These are phyloP conservation scores for Adelognathus sp. DNA, from an alignment of 2,888 invertebrate genomes.

Conservation along the genomic window DNA sequence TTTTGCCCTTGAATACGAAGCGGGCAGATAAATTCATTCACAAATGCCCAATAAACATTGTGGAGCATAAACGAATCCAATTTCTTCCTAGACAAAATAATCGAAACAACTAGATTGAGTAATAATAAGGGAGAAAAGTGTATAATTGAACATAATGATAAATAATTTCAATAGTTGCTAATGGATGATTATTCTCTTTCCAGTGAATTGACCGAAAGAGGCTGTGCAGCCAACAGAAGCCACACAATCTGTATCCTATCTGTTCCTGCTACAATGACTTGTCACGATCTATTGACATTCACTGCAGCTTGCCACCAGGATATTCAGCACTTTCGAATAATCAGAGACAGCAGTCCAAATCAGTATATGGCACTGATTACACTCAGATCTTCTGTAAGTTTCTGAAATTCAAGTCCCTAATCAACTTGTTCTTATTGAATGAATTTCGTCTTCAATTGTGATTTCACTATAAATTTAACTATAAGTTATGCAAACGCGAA, in stretches of 20 bases:
- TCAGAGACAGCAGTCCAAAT: conserved; percentile 95
- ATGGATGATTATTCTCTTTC: conserved; percentile 65
- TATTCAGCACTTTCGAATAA: conserved; percentile 94
- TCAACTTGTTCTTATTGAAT: no score
- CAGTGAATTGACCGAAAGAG: conserved; percentile 89
- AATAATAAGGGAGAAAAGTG: no score
- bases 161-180: no score
- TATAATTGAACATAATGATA: no score
- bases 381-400: conserved; percentile 81
- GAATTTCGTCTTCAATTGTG: no score
- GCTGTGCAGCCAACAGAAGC: conserved; percentile 86
- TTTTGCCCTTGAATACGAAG: conserved; percentile 22
- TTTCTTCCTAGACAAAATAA: no score
- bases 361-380: conserved; percentile 98
- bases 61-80: no score
- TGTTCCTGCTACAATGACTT: conserved; percentile 95
- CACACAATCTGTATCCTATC: conserved; percentile 94
- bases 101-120: no score
- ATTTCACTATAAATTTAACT: no score
- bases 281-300: conserved; percentile 96
- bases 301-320: conserved; percentile 96
- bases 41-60: no score
- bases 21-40: not conserved
- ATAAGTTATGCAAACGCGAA: no score
- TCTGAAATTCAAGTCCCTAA: not conserved